Evolutionary conservation across 2,797 vertebrate genomes (phyloP).

Genomic region (Gallinago stenura): DNA sequence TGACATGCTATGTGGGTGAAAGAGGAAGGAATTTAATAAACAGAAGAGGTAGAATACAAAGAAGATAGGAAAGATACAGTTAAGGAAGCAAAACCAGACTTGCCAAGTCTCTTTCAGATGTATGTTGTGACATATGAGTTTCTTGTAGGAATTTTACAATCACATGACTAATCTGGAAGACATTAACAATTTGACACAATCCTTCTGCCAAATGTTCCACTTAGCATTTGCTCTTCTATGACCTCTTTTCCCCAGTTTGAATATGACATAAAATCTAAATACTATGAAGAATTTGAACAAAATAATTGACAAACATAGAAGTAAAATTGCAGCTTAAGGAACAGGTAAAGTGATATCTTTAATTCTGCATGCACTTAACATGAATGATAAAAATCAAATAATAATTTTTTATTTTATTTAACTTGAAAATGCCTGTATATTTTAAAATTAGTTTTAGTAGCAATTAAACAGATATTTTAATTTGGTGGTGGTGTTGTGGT

Average conservation of each 20-base stretch:
- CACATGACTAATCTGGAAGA: constrained; percentile 32
- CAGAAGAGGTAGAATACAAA: neutral
- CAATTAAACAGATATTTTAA: neutral
- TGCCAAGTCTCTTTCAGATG: neutral
- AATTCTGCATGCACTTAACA: neutral
- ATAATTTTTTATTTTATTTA: neutral
- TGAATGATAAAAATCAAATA: neutral
- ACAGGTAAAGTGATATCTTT: neutral
- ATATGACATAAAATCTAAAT: neutral
- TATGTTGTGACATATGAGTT: neutral
- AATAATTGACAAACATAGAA: neutral
- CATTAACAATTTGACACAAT: constrained; percentile 13
- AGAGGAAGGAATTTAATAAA: neutral
- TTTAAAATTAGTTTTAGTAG: neutral
- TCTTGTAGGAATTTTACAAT: constrained; percentile 9
- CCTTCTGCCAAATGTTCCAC: constrained; percentile 10
- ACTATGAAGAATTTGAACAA: neutral
- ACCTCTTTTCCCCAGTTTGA: neutral
- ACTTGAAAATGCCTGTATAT: neutral
- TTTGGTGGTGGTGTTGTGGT: neutral
- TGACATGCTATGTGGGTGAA: fast-evolving
- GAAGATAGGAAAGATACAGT: neutral
- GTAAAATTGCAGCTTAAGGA: neutral
- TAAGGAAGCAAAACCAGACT: neutral
- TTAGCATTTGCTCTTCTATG: neutral